These are phyloP conservation scores for Agonopterix arenella DNA, from an alignment of 2,888 invertebrate species.

Conservation along the genomic window DNA sequence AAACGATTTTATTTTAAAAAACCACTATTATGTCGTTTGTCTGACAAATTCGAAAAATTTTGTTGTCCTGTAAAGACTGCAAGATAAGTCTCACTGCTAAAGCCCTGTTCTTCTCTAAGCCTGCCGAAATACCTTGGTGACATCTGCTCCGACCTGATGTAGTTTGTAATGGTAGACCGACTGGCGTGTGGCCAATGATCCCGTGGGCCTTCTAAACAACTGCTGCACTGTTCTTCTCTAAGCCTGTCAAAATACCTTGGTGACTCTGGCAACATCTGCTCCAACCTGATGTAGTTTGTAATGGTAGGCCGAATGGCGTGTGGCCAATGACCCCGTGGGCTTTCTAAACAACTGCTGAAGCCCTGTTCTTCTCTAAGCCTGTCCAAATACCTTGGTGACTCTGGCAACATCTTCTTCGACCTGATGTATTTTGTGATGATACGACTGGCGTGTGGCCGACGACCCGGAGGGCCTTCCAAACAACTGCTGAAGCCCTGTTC, in stretches of 20 bases:
- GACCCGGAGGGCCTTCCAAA: no score
- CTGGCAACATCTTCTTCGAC: constrained; percentile 55
- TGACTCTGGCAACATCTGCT: constrained; percentile 52
- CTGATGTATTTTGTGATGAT: constrained; percentile 45
- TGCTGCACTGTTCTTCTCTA: constrained; percentile 10
- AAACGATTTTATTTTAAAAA: no score
- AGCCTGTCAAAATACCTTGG: constrained; percentile 55
- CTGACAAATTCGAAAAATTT: no score
- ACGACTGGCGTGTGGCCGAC: no score
- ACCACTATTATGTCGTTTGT: no score
- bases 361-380: constrained; percentile 29
- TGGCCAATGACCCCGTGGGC: no score
- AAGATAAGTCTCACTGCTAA: no score
- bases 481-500: no score
- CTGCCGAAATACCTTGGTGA: constrained; percentile 56
- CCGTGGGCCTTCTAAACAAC: no score
- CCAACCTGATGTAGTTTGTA: constrained; percentile 60
- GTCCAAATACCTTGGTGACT: constrained; percentile 51
- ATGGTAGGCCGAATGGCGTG: constrained; percentile 40
- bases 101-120: constrained; percentile 18
- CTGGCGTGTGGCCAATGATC: no score
- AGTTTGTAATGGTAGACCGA: constrained; percentile 32
- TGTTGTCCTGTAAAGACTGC: no score
- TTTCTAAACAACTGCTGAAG: no score
- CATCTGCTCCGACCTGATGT: constrained; percentile 53